Conservation (phyloP, 2,888 invertebrate species). For the Panopea generosa region DNA sequence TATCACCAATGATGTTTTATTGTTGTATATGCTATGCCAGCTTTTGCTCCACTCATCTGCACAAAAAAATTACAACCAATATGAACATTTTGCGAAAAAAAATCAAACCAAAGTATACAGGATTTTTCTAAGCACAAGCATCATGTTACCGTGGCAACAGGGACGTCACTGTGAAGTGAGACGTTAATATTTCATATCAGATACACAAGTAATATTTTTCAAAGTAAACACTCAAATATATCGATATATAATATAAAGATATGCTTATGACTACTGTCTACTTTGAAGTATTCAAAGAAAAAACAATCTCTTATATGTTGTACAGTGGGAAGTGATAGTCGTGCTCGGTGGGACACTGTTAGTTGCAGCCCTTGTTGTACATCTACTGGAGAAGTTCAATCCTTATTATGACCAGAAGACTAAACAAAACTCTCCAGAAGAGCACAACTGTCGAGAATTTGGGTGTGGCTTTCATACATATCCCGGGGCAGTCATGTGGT, state of each 20-base stretch:
- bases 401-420: background rate
- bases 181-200: background rate
- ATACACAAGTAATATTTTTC: background rate
- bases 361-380: background rate
- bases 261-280: too few relatives aligned
- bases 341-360: background rate
- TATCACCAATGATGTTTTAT: too few relatives aligned
- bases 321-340: background rate
- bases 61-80: too few relatives aligned
- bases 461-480: background rate
- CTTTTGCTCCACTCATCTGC: too few relatives aligned
- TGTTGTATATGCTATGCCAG: too few relatives aligned
- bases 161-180: too few relatives aligned
- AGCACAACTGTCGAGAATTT: background rate
- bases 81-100: too few relatives aligned
- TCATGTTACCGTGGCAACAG: too few relatives aligned
- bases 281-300: too few relatives aligned
- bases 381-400: background rate
- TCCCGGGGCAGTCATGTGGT: background rate
- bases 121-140: too few relatives aligned
- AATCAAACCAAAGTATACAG: too few relatives aligned
- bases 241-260: background rate
- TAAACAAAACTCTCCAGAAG: background rate
- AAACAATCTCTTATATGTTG: too few relatives aligned
- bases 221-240: background rate